Conservation (phyloP, 2,113 vertebrate species). For the Cavia aperea region DNA sequence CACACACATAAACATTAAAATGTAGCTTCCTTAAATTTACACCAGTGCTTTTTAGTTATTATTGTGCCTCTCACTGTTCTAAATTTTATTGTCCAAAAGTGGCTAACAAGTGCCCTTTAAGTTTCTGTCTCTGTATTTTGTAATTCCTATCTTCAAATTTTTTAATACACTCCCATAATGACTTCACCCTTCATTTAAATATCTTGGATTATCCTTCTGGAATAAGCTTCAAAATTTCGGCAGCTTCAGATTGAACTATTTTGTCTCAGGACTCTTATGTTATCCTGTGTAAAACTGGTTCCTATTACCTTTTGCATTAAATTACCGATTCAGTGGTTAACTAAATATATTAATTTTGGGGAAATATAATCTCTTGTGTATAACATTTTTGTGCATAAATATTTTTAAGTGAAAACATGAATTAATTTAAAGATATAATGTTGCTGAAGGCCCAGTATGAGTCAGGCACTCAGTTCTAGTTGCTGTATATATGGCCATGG, state of each 20-base stretch:
- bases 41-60: background rate
- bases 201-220: background rate
- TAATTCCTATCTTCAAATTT: background rate
- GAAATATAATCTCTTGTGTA: background rate
- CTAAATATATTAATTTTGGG: background rate
- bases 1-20: background rate
- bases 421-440: slow-evolving; percentile 2
- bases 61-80: background rate
- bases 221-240: background rate
- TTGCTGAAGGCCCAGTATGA: background rate
- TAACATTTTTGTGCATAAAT: background rate
- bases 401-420: background rate
- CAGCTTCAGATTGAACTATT: background rate
- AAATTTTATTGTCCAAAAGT: background rate
- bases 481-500: background rate
- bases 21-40: background rate
- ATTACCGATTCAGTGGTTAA: background rate
- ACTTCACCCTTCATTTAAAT: background rate
- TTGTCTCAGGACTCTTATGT: background rate
- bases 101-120: background rate
- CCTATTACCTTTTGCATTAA: background rate
- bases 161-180: background rate
- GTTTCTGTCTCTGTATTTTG: background rate
- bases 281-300: background rate
- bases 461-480: background rate